These are phyloP conservation scores for Spodoptera exigua DNA, from an alignment of 2,888 invertebrate genomes.

Conservation along the genomic window DNA sequence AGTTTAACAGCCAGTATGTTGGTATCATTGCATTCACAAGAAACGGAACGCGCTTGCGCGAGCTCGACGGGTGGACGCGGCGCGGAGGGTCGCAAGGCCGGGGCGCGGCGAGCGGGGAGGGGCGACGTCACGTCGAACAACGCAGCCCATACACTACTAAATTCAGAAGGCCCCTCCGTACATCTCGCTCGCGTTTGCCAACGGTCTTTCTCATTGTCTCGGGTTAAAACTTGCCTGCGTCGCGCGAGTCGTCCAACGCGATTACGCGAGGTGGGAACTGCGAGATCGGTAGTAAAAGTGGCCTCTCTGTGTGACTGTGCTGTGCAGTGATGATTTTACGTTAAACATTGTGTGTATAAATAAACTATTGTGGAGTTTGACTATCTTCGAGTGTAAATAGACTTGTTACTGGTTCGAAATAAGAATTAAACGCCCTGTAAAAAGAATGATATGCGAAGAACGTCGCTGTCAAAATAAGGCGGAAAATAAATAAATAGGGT, in stretches of 20 bases:
- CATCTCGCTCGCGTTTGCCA: slow-evolving; percentile 44
- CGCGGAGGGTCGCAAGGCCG: slow-evolving; percentile 85
- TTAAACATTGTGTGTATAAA: slow-evolving; percentile 65
- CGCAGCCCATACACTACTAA: slow-evolving; percentile 79
- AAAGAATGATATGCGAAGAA: slow-evolving; percentile 63
- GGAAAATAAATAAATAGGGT: slow-evolving; percentile 87
- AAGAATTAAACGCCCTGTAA: slow-evolving; percentile 51
- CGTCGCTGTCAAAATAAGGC: slow-evolving; percentile 81
- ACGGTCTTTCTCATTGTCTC: slow-evolving; percentile 59
- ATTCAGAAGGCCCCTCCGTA: slow-evolving; percentile 66
- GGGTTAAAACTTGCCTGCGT: slow-evolving; percentile 84
- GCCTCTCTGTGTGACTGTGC: slow-evolving; percentile 69
- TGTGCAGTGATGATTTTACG: slow-evolving; percentile 64
- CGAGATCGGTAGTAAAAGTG: slow-evolving; percentile 81
- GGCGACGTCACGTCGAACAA: slow-evolving; percentile 87
- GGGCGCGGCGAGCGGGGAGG: slow-evolving; percentile 78
- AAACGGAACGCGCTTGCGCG: slow-evolving; percentile 86
- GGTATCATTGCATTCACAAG: slow-evolving; percentile 80
- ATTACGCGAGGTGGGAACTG: slow-evolving; percentile 85
- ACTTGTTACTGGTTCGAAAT: slow-evolving; percentile 57
- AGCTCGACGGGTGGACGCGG: slow-evolving; percentile 74
- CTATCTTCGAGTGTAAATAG: slow-evolving; percentile 45
- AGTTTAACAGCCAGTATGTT: slow-evolving; percentile 59
- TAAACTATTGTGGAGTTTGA: slow-evolving; percentile 43
- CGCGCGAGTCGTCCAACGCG: slow-evolving; percentile 85